Conservation (phyloP, 2,888 invertebrate genomes). For the Euplagia quadripunctaria region DNA sequence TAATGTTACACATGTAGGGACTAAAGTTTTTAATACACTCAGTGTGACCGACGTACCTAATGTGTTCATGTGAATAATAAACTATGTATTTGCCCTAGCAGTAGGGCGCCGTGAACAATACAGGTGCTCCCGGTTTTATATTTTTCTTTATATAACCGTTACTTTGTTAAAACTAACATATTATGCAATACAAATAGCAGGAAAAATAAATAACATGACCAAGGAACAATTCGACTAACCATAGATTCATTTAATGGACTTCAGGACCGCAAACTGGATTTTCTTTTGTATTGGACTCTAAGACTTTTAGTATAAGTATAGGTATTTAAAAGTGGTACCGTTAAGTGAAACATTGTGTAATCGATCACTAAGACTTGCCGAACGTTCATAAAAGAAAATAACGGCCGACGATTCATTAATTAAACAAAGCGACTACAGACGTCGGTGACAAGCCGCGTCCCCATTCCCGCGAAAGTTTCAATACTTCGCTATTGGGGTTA, state of each 20-base stretch:
- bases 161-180: not conserved
- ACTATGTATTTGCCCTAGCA: constrained; percentile 29
- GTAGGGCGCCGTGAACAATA: constrained; percentile 27
- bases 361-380: constrained; percentile 49
- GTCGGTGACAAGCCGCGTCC: constrained; percentile 66
- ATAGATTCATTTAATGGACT: constrained; percentile 1
- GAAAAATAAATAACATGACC: not conserved
- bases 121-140: constrained; percentile 2
- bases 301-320: constrained; percentile 22
- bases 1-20: constrained; percentile 46
- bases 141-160: not conserved
- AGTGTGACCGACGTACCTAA: constrained; percentile 26
- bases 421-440: constrained; percentile 67
- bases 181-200: not conserved
- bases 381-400: constrained; percentile 55
- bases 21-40: constrained; percentile 49
- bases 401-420: constrained; percentile 67
- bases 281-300: constrained; percentile 20
- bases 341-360: constrained; percentile 50
- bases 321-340: constrained; percentile 20
- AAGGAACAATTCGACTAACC: constrained; percentile 1
- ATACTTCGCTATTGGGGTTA: constrained; percentile 75
- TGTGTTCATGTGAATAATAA: constrained; percentile 33
- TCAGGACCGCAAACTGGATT: constrained; percentile 5
- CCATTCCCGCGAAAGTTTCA: constrained; percentile 79